Evolutionary conservation across 2,888 invertebrate species (phyloP).

Genomic region (Cheilosia soror): DNA sequence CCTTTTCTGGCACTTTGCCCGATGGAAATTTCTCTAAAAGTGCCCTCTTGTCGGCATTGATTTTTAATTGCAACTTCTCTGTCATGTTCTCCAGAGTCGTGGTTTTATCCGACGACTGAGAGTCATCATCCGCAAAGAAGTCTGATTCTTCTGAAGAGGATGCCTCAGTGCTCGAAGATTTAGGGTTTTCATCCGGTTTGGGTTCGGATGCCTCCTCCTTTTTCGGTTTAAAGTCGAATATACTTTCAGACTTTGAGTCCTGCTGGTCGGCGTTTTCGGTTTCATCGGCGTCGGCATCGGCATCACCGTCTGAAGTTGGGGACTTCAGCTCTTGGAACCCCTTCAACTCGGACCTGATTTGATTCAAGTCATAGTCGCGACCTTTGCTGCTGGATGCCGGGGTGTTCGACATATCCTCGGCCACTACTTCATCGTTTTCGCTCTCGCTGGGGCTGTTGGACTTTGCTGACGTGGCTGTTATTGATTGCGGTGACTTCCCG

Average conservation of each 20-base stretch:
- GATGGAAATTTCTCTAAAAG: constrained; percentile 76
- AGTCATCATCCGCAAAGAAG: constrained; percentile 83
- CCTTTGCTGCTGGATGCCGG: constrained; percentile 84
- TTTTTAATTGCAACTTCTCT: constrained; percentile 79
- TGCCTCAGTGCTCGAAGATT: constrained; percentile 80
- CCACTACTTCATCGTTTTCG: constrained; percentile 83
- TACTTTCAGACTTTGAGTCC: constrained; percentile 43
- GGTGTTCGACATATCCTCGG: constrained; percentile 64
- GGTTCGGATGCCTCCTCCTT: constrained; percentile 77
- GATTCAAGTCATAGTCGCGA: constrained; percentile 92
- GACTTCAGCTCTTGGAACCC: constrained; percentile 88
- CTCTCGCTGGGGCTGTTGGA: constrained; percentile 85
- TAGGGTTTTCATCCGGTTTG: constrained; percentile 77
- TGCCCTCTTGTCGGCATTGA: constrained; percentile 79
- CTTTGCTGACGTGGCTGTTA: constrained; percentile 73
- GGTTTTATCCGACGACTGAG: constrained; percentile 82
- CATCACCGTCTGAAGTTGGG: constrained; percentile 84
- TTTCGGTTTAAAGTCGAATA: constrained; percentile 76
- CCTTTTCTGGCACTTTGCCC: constrained; percentile 75
- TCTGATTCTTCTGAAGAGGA: constrained; percentile 82
- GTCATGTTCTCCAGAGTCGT: constrained; percentile 80
- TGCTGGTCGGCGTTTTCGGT: constrained; percentile 78
- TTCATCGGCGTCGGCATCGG: constrained; percentile 78
- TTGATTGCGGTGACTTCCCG: constrained; percentile 71
- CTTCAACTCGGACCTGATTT: constrained; percentile 93